These are phyloP conservation scores for Myopa tessellatipennis DNA, from an alignment of 2,888 invertebrate species.

Conservation along the genomic window DNA sequence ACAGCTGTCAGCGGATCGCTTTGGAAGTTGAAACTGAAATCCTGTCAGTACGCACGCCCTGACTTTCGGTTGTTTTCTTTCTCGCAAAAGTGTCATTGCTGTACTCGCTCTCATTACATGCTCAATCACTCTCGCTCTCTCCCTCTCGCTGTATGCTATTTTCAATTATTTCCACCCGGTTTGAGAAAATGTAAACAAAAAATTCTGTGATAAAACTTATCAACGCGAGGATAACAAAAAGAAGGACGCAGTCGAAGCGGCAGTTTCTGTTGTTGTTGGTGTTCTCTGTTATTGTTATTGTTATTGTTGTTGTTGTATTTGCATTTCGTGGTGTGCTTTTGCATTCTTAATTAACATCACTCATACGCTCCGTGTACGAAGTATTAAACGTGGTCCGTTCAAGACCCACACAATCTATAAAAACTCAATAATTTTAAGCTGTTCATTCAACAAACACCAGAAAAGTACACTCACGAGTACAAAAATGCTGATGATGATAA, in stretches of 20 bases:
- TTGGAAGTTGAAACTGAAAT: neutral
- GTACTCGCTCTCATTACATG: too few species aligned
- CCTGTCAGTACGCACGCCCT: neutral
- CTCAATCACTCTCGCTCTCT: neutral
- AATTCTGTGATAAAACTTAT: neutral
- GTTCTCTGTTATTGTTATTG: neutral
- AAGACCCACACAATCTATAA: neutral
- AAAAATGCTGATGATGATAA: neutral
- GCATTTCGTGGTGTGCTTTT: too few species aligned
- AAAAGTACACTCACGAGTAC: neutral
- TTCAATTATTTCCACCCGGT: slow-evolving; percentile 24
- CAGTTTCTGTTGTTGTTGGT: neutral
- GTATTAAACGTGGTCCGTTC: too few species aligned
- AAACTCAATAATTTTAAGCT: too few species aligned
- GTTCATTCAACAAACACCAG: too few species aligned
- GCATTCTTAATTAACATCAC: too few species aligned
- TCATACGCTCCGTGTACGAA: too few species aligned
- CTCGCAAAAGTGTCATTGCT: neutral
- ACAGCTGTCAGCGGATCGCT: slow-evolving; percentile 7
- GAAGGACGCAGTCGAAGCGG: neutral
- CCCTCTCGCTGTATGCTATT: neutral
- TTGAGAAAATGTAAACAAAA: slow-evolving; percentile 33
- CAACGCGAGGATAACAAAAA: neutral
- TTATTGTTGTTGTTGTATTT: neutral
- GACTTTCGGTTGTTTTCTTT: neutral